These are phyloP conservation scores for Sphaerodactylus townsendi DNA, from an alignment of 2,113 vertebrate genomes.

Conservation along the genomic window DNA sequence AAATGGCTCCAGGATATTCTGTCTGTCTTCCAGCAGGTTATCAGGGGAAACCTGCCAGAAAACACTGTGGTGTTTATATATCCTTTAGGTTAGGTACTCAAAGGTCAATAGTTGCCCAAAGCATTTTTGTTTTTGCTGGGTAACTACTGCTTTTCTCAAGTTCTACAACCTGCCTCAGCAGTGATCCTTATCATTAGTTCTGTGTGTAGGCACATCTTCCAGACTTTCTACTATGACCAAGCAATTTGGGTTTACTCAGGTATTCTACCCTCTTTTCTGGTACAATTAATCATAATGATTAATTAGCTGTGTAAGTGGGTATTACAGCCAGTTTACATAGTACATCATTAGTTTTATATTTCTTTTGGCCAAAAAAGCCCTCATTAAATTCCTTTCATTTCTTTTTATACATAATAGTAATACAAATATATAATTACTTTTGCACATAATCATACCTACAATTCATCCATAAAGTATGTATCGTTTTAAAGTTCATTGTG, in stretches of 20 bases:
- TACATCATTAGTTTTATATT: slow-evolving; percentile 20
- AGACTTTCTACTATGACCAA: slow-evolving; percentile 53
- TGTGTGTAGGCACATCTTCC: slow-evolving; percentile 34
- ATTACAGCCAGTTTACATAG: slow-evolving; percentile 18
- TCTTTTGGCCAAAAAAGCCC: slow-evolving; percentile 20
- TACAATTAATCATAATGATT: slow-evolving; percentile 64
- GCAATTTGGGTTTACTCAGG: slow-evolving; percentile 57
- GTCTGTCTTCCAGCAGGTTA: slow-evolving; percentile 74
- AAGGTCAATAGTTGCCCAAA: slow-evolving; percentile 80
- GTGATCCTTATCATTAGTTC: slow-evolving; percentile 66
- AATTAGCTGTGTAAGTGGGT: slow-evolving; percentile 50
- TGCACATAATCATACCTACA: not conserved
- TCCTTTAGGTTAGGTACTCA: slow-evolving; percentile 75
- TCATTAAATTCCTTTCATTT: not conserved
- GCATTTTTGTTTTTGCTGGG: slow-evolving; percentile 65
- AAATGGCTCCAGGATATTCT: slow-evolving; percentile 76
- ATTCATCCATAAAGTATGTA: not conserved
- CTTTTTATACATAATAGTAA: not conserved
- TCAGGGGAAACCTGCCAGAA: slow-evolving; percentile 72
- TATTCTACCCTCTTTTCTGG: slow-evolving; percentile 55
- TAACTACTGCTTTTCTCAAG: slow-evolving; percentile 64
- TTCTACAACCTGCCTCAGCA: slow-evolving; percentile 55
- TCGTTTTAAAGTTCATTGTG: slow-evolving; percentile 25
- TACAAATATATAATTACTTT: not conserved
- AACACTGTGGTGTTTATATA: slow-evolving; percentile 72